A percentile compares a stretch with the other conserved stretches of the same genome.
phyloP scores from a whole-genome alignment of 2,888 invertebrate genomes.

The Andrena bucephala region DNA sequence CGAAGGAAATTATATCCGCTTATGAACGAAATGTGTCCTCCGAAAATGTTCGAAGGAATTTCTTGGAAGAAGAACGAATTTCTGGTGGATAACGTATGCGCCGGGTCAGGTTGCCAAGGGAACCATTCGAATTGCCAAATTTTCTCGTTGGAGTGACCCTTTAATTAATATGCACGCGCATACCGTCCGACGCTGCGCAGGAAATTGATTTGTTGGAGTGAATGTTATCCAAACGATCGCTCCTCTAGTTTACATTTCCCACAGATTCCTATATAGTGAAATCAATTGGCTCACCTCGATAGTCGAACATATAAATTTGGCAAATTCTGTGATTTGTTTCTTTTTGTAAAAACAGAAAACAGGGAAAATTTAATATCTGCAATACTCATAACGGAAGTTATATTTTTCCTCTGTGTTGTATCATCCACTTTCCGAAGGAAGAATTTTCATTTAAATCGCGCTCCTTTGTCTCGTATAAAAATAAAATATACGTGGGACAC shows the following conservation, averaged over 20 bases:
- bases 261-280: constrained; percentile 25
- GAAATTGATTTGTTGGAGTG: constrained; percentile 56
- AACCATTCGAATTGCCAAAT: constrained; percentile 25
- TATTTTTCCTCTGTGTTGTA: not conserved
- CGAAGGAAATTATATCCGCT: too few relatives aligned
- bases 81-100: not conserved
- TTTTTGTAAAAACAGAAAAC: not conserved
- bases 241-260: constrained; percentile 46
- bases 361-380: constrained; percentile 1
- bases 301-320: constrained; percentile 15
- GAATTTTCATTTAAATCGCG: constrained; percentile 19
- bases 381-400: constrained; percentile 5
- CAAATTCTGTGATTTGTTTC: constrained; percentile 9
- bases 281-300: not conserved
- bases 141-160: constrained; percentile 9
- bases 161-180: constrained; percentile 36
- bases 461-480: not conserved
- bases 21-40: too few relatives aligned
- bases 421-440: constrained; percentile 8
- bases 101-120: not conserved
- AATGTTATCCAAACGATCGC: constrained; percentile 45
- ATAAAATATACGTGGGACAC: not conserved
- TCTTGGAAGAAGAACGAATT: not conserved
- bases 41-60: not conserved
- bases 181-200: not conserved